phyloP scores from a whole-genome alignment of 2,113 vertebrate species.

The Mormyrus iriodes region DNA sequence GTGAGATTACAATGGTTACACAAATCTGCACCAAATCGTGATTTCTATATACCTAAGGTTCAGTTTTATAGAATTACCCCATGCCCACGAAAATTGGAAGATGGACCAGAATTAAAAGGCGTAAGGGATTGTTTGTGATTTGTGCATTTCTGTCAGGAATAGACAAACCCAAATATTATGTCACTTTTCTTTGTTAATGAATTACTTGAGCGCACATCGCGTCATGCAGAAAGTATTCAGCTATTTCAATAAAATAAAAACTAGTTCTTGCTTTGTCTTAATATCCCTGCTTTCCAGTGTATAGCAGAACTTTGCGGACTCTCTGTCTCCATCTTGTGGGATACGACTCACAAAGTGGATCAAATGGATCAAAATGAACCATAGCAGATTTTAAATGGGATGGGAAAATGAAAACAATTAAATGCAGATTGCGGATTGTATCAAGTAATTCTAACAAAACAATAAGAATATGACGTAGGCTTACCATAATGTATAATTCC shows the following conservation, averaged over 20 bases:
- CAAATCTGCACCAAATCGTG: background rate
- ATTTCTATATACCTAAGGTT: background rate
- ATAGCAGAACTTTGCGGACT: background rate
- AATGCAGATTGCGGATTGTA: background rate
- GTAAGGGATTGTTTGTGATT: background rate
- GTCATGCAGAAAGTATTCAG: background rate
- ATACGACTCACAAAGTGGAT: background rate
- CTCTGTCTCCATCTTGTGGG: background rate
- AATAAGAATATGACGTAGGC: background rate
- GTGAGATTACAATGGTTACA: background rate
- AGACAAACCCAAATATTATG: background rate
- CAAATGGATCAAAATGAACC: background rate
- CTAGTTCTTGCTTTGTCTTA: background rate
- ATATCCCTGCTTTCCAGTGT: background rate
- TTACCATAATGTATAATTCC: background rate
- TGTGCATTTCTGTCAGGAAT: background rate
- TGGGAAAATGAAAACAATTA: background rate
- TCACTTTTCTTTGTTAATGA: background rate
- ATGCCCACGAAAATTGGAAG: background rate
- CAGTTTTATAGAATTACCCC: background rate
- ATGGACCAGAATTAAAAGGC: background rate
- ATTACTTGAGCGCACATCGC: background rate
- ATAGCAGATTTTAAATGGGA: background rate
- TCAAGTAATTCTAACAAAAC: background rate
- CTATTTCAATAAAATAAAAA: background rate